These are phyloP conservation scores for Sclerodermus sp. DNA, from an alignment of 2,888 invertebrate genomes.

Conservation along the genomic window DNA sequence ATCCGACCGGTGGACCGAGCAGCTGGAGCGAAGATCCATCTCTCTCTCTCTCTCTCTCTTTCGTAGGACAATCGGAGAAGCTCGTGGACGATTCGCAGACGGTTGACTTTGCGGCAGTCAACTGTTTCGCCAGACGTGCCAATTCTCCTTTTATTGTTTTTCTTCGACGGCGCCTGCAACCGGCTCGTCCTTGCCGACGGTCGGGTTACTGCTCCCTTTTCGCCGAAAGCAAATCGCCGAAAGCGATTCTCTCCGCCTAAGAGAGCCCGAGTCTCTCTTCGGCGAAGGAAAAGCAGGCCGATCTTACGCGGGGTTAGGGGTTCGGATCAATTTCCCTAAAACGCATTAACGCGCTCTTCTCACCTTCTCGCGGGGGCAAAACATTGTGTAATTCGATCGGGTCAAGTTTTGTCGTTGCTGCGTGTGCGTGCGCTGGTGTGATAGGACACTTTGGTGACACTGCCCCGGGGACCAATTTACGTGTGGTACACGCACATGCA, in stretches of 20 bases:
- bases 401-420: slow-evolving; percentile 16
- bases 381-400: slow-evolving; percentile 15
- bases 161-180: slow-evolving; percentile 25
- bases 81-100: slow-evolving; percentile 16
- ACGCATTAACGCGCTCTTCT: too few species aligned
- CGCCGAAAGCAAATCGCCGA: slow-evolving; percentile 14
- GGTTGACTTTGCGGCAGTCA: slow-evolving; percentile 36
- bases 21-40: too few species aligned
- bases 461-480: slow-evolving; percentile 22
- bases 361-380: too few species aligned
- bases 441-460: slow-evolving; percentile 22
- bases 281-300: too few species aligned
- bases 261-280: too few species aligned
- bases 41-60: too few species aligned
- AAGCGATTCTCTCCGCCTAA: too few species aligned
- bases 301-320: too few species aligned
- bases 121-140: slow-evolving; percentile 39
- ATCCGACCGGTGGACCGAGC: too few species aligned
- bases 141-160: slow-evolving; percentile 37
- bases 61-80: too few species aligned
- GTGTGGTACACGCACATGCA: slow-evolving; percentile 15
- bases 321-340: too few species aligned
- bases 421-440: slow-evolving; percentile 17
- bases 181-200: slow-evolving; percentile 31
- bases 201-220: slow-evolving; percentile 30